Percentiles rank a stretch among this genome's conserved stretches.
Conservation (phyloP, 2,113 vertebrate species). For the Paracanthobrama guichenoti region DNA sequence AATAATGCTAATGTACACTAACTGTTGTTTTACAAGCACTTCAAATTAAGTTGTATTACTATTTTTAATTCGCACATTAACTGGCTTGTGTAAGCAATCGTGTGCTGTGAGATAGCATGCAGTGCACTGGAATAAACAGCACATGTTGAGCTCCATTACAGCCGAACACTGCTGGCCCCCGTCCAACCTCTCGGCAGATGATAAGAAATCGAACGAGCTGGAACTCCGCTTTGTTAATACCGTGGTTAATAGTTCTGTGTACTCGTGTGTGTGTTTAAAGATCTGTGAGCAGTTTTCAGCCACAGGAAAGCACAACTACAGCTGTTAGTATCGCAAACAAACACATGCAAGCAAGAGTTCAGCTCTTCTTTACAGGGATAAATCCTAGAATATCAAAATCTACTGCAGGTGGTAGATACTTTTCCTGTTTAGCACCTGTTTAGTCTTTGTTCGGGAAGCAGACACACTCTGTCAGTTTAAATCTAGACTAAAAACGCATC, state of each 20-base stretch:
- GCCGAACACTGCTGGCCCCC: neutral
- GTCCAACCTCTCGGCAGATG: neutral
- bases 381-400: neutral
- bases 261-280: neutral
- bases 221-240: neutral
- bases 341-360: neutral
- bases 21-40: neutral
- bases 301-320: constrained; percentile 1
- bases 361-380: neutral
- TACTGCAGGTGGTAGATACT: too few relatives aligned
- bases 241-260: neutral
- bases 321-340: constrained; percentile 16
- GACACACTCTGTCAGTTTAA: too few relatives aligned
- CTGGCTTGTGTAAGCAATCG: neutral
- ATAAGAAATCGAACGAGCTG: neutral
- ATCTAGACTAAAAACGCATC: too few relatives aligned
- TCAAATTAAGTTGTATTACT: neutral
- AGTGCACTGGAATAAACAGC: neutral
- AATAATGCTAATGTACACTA: neutral
- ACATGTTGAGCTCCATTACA: neutral
- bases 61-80: neutral
- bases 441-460: too few relatives aligned
- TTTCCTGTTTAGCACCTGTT: too few relatives aligned
- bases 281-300: neutral
- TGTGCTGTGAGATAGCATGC: neutral